Base-by-base conservation (phyloP, 2,888 invertebrate species). In the Oasisia sp. region DNA sequence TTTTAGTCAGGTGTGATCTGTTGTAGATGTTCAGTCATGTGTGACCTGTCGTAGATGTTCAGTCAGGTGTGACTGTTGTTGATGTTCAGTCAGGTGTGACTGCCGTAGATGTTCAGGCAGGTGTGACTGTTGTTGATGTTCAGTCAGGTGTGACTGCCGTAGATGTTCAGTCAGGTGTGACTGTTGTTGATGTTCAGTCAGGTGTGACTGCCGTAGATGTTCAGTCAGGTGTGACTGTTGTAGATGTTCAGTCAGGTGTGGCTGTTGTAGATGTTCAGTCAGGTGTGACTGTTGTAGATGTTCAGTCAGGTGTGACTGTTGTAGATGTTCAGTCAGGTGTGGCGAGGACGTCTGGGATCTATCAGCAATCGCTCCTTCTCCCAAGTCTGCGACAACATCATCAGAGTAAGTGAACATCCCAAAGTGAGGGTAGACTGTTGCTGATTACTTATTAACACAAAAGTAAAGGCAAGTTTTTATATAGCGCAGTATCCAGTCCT, bases 91-190 rank as follows among this genome's bases (percentile, higher is more conserved):
- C 98, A 98, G 96, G 97, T 98, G 32, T 98, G 98, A 97, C 94
- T n/a, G n/a, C n/a, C n/a, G n/a, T n/a, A n/a, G n/a, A n/a, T 98
- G 98, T 98, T 98, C 95, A 97, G 98, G 0, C 98, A 98, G 96
- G 97, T 98, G 32, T 98, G 98, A 97, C 94, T n/a, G n/a, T n/a
- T n/a, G n/a, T n/a, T n/a, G n/a, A n/a, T 98, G 98, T 98, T 98
- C 95, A 97, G 98, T 0, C 98, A 98, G 96, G 97, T 98, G 32
- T 98, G 98, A 97, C 94, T n/a, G n/a, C n/a, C n/a, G n/a, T n/a
- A n/a, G n/a, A n/a, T 98, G 98, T 98, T 98, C 95, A 97, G 98
- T 0, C 98, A 98, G 96, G 97, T 98, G 32, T 98, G 98, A 97
- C 94, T n/a, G n/a, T n/a, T n/a, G n/a, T n/a, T n/a, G n/a, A n/a